Evolutionary conservation across 2,888 invertebrate genomes (phyloP), one percentile per base, ranked within the genome.

Genomic region (Pimpla rufipes): DNA sequence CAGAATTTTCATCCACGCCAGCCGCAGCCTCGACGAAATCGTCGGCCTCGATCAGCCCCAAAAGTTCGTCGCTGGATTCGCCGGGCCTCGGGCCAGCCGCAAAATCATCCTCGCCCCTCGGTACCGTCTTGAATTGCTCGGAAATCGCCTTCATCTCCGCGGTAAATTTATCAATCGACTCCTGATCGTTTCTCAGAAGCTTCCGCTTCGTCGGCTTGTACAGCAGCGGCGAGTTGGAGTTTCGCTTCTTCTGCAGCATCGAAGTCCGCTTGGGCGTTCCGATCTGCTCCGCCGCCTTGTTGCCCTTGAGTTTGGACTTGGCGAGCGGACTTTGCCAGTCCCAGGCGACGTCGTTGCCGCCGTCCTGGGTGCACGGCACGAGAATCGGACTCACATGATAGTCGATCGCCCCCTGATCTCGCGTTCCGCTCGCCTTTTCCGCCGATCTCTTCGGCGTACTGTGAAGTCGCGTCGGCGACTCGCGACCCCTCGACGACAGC

Each of bases 311-410:
- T 0, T 77, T 79, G 0, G 6, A 11, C n/a, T 86, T 88, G 1
- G 50, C 77, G 81, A 90, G 86, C 1, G 94, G 92, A 18, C 93
- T 93, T 84, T 94, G 93, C 94, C 94, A 94, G 84, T 94, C 94
- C 94, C 94, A 94, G 5, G 93, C 89, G 16, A 94, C 94, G 87
- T 94, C 94, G 57, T 88, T 90, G 21, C 88, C 89, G 76, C 88
- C 88, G n/a, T 94, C 94, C 87, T 94, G 94, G 5, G 94, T 94
- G 47, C 88, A 91, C 8, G 91, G 90, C 35, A 93, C 86, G 62
- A 90, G 89, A 70, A 91, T 88, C 35, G 92, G 93, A 84, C 92
- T 93, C 29, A 66, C 79, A 0, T 73, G 81, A 68, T 87, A 85
- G 13, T 88, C 84, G 10, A 87, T 62, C 4, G 86, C 81, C 5